Evolutionary conservation across 2,113 vertebrate genomes (phyloP).

Genomic region (Trichechus manatus): DNA sequence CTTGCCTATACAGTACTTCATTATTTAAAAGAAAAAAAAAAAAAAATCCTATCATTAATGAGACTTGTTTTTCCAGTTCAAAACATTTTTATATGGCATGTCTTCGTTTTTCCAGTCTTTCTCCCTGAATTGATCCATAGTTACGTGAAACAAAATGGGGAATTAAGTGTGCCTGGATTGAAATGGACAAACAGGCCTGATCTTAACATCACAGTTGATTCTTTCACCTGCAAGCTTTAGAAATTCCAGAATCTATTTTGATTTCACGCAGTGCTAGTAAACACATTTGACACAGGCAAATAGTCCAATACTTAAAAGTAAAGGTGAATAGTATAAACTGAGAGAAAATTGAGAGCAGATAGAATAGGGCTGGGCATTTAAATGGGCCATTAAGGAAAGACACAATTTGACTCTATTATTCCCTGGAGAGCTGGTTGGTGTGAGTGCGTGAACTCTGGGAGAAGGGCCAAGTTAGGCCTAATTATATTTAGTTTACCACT

Average conservation of each 20-base stretch:
- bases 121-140: background rate
- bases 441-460: slow-evolving; percentile 88
- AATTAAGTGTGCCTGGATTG: background rate
- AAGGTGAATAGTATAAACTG: slow-evolving; percentile 76
- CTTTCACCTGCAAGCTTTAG: background rate
- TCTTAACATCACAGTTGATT: background rate
- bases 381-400: slow-evolving; percentile 81
- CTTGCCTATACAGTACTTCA: background rate
- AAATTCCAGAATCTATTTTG: slow-evolving; percentile 28
- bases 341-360: slow-evolving; percentile 52
- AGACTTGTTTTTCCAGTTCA: background rate
- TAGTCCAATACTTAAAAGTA: slow-evolving; percentile 50
- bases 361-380: slow-evolving; percentile 77
- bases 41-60: background rate
- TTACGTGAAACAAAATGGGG: background rate
- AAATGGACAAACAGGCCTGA: background rate
- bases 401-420: slow-evolving; percentile 58
- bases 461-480: slow-evolving; percentile 83
- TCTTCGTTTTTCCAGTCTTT: background rate
- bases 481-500: slow-evolving; percentile 88
- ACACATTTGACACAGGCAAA: slow-evolving; percentile 9
- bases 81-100: background rate
- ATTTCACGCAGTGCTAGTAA: slow-evolving; percentile 25
- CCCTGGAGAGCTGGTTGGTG: slow-evolving; percentile 75
- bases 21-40: background rate